Evolutionary conservation across 2,113 vertebrate species (phyloP), one percentile per base, ranked within the genome.

Genomic region (Peucedramus taeniatus): DNA sequence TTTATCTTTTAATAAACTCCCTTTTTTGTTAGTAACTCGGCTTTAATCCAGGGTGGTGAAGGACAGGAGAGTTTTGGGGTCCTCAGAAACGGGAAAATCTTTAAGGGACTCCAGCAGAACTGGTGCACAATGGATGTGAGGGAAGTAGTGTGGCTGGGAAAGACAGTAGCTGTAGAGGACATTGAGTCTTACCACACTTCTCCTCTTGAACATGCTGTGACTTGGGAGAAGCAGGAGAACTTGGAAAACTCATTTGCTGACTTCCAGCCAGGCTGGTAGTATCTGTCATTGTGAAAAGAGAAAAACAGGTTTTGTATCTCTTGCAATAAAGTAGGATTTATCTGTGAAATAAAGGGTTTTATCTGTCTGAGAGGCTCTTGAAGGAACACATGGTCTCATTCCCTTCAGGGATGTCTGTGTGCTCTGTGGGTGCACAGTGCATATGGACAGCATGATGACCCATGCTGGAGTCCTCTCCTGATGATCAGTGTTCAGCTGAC

Each of bases 1-100:
- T 70, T 90, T 89, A 76, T 85, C 86, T 97, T 93, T 81, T 71
- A 68, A 87, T 87, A 81, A 94, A 87, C 47, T 86, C 45, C 72
- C n/a, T 90, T 83, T 80, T 77, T 39, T 92, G 3, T 35, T 83
- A 80, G 53, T 31, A 74, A 15, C 39, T 86, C 8, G 2, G 33
- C 59, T 74, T 86, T 86, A 86, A 64, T 78, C 47, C 39, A 8
- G 51, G 16, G 7, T 26, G 11, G 10, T 75, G 51, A 81, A 63
- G 64, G 80, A 59, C 42, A 42, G 45, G 64, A 35, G 13, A 19
- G 13, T 47, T 84, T 44, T 89, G 64, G 64, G 47, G 51, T 59
- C 24, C 69, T 81, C 12, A 20, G 51, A 81, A 83, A 26, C 4
- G 5, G 33, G 50, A 19, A 87, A 75, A 54, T 81, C 40, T 86